A percentile compares a stretch with the other conserved stretches of the same genome.
Conservation (phyloP, 1,140 invertebrate species). For the Diachasma alloeum region DNA sequence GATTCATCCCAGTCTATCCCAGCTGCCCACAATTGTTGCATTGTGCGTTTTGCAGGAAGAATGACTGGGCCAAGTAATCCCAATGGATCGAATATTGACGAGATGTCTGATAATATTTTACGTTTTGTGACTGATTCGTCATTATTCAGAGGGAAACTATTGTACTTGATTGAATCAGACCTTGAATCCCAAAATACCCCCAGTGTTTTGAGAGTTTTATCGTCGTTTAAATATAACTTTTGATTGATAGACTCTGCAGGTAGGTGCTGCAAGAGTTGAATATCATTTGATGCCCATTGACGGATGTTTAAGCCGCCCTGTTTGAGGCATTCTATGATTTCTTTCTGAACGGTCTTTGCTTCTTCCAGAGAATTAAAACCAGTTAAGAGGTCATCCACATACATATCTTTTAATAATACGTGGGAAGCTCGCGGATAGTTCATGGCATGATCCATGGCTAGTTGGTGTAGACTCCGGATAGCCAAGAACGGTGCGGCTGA, state of each 20-base stretch:
- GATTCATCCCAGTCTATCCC: slow-evolving; percentile 58
- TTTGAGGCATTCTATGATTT: slow-evolving; percentile 37
- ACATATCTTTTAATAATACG: slow-evolving; percentile 45
- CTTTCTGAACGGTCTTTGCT: slow-evolving; percentile 32
- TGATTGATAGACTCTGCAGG: slow-evolving; percentile 25
- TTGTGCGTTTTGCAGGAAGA: slow-evolving; percentile 53
- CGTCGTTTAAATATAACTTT: neutral
- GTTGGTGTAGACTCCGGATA: slow-evolving; percentile 31
- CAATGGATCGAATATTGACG: slow-evolving; percentile 56
- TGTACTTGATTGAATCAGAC: slow-evolving; percentile 29
- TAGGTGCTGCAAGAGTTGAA: slow-evolving; percentile 36
- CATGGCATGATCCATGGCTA: slow-evolving; percentile 32
- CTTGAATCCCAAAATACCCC: slow-evolving; percentile 44
- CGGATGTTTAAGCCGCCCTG: slow-evolving; percentile 41
- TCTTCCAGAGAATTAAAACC: slow-evolving; percentile 47
- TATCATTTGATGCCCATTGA: slow-evolving; percentile 48
- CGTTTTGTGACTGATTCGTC: slow-evolving; percentile 16
- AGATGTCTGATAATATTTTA: slow-evolving; percentile 16
- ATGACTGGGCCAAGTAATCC: slow-evolving; percentile 20
- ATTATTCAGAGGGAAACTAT: neutral
- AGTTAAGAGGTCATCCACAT: slow-evolving; percentile 61
- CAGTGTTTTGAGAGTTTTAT: slow-evolving; percentile 39
- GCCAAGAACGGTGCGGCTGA: slow-evolving; percentile 36
- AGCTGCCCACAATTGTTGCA: slow-evolving; percentile 57
- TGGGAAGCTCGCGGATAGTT: slow-evolving; percentile 43